Evolutionary conservation across 2,113 vertebrate genomes (phyloP).

Genomic region (Pristiophorus japonicus): DNA sequence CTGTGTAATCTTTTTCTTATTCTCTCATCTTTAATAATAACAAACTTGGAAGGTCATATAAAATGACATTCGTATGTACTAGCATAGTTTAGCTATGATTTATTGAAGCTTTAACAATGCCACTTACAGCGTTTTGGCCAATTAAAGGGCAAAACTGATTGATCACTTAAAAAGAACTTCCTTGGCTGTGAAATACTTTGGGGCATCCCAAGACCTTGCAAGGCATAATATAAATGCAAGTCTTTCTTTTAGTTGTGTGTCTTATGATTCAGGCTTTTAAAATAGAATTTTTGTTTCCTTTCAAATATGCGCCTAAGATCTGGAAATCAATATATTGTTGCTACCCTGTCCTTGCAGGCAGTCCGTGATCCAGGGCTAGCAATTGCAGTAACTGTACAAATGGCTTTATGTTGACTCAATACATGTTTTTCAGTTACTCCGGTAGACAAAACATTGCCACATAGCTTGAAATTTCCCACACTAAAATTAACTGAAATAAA

Average conservation of each 20-base stretch:
- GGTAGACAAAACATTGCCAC: not conserved
- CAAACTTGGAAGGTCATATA: not conserved
- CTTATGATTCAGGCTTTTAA: not conserved
- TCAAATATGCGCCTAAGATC: too few species aligned
- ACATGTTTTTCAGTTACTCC: not conserved
- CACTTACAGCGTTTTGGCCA: not conserved
- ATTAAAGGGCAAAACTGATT: not conserved
- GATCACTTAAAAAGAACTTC: not conserved
- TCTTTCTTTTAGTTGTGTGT: not conserved
- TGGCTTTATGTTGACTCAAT: not conserved
- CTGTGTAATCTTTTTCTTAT: too few species aligned
- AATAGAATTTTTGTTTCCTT: too few species aligned
- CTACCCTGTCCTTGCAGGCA: not conserved
- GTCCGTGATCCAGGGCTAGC: not conserved
- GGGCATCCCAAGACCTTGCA: not conserved
- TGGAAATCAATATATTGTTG: not conserved
- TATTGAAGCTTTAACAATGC: not conserved
- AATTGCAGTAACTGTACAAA: not conserved
- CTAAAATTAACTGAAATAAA: not conserved
- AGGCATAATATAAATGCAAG: not conserved
- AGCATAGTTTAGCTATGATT: not conserved
- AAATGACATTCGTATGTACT: not conserved
- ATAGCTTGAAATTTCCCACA: not conserved
- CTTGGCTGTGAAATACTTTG: not conserved
- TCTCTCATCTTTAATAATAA: too few species aligned